These are phyloP conservation scores for Hylaea fasciaria DNA, from an alignment of 2,888 invertebrate species.

Conservation along the genomic window DNA sequence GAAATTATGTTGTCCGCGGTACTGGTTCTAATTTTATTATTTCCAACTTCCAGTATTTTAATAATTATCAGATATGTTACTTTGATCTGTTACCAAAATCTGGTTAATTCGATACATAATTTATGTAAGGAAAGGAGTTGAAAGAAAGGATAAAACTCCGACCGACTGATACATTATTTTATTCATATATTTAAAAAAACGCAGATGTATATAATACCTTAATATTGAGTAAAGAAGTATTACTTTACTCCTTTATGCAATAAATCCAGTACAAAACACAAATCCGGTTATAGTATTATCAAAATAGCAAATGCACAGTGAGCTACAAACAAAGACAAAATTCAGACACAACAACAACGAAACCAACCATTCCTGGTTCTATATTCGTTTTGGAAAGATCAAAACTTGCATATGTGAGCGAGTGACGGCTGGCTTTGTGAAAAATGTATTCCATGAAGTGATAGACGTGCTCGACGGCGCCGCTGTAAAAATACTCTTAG, in stretches of 20 bases:
- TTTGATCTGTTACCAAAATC: too few species aligned
- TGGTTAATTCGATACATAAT: too few species aligned
- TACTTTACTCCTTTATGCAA: neutral
- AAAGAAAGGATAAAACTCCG: too few species aligned
- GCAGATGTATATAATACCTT: too few species aligned
- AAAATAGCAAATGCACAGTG: slow-evolving; percentile 24
- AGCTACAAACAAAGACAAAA: slow-evolving; percentile 37
- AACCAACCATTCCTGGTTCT: slow-evolving; percentile 38
- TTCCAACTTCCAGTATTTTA: neutral
- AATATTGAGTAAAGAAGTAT: too few species aligned
- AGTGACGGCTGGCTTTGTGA: slow-evolving; percentile 63
- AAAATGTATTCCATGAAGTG: slow-evolving; percentile 65
- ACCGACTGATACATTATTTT: too few species aligned
- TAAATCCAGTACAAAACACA: neutral
- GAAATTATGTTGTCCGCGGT: slow-evolving; percentile 47
- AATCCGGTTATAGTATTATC: slow-evolving; percentile 6
- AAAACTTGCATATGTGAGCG: slow-evolving; percentile 53
- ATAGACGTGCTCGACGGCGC: slow-evolving; percentile 44
- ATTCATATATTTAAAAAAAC: too few species aligned
- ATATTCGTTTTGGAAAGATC: slow-evolving; percentile 48
- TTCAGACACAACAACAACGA: slow-evolving; percentile 36
- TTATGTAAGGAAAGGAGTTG: too few species aligned
- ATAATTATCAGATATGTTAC: too few species aligned
- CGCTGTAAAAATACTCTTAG: slow-evolving; percentile 55
- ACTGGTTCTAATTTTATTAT: neutral